Percentiles rank a stretch among this genome's conserved stretches.
These are phyloP conservation scores for Neosilurus mollespiculum DNA, from an alignment of 2,797 vertebrate species.

Conservation along the genomic window DNA sequence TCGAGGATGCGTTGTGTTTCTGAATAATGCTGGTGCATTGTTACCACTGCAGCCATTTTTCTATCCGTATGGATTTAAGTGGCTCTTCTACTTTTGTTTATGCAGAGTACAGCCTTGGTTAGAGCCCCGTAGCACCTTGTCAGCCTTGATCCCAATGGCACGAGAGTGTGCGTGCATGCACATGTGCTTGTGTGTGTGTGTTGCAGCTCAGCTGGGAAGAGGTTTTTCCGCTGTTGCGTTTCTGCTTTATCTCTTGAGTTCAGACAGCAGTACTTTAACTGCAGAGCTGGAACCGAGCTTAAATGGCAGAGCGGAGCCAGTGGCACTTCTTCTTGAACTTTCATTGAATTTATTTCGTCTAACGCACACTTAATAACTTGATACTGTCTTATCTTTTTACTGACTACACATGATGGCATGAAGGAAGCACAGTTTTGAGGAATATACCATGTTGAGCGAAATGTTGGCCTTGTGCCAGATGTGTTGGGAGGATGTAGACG, in stretches of 20 bases:
- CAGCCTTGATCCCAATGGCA: conserved; percentile 34
- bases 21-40: conserved; percentile 44
- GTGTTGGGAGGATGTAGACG: background rate
- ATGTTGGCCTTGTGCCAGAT: background rate
- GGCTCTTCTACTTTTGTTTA: conserved; percentile 45
- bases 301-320: background rate
- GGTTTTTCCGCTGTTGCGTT: conserved; percentile 28
- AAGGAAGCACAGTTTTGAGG: background rate
- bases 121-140: conserved; percentile 26
- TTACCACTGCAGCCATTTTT: conserved; percentile 29
- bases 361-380: background rate
- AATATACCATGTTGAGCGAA: background rate
- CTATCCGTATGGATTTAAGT: conserved; percentile 39
- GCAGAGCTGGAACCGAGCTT: conserved; percentile 18
- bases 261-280: conserved; percentile 24
- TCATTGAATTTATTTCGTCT: background rate
- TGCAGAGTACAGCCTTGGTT: conserved; percentile 35
- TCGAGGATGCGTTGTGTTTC: conserved; percentile 48
- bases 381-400: background rate
- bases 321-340: conserved; percentile 21
- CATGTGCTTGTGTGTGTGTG: background rate
- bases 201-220: conserved; percentile 25
- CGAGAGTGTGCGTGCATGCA: background rate
- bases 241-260: conserved; percentile 40
- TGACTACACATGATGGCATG: too few relatives aligned